These are phyloP conservation scores for Diabrotica balteata DNA, from an alignment of 2,888 invertebrate genomes.

Conservation along the genomic window DNA sequence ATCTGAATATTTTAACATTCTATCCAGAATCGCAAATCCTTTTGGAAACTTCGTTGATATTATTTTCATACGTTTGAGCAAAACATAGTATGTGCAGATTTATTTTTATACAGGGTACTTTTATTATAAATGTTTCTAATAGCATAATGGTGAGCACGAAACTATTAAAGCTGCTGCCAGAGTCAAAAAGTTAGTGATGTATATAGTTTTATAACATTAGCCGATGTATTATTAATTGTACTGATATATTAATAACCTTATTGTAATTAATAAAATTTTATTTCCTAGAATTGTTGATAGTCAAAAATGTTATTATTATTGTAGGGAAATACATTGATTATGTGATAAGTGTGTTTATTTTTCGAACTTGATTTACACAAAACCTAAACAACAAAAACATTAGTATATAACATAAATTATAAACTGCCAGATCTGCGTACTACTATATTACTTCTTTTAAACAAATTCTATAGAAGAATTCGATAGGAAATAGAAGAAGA, in stretches of 20 bases:
- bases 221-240: conserved; percentile 45
- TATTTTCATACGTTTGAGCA: not conserved
- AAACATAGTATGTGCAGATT: not conserved
- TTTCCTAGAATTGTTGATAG: conserved; percentile 55
- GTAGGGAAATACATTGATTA: conserved; percentile 50
- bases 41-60: too few relatives aligned
- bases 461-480: too few relatives aligned
- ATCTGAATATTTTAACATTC: too few relatives aligned
- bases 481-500: too few relatives aligned
- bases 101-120: conserved; percentile 45
- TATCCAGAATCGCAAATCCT: too few relatives aligned
- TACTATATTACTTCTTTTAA: too few relatives aligned
- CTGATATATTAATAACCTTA: conserved; percentile 46
- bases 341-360: conserved; percentile 29
- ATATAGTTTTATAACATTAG: conserved; percentile 56
- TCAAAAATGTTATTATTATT: conserved; percentile 52
- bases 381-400: too few relatives aligned
- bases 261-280: conserved; percentile 47
- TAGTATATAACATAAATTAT: too few relatives aligned
- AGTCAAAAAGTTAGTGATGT: conserved; percentile 51
- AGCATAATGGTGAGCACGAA: conserved; percentile 44
- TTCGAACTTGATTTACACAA: not conserved
- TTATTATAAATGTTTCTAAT: conserved; percentile 47
- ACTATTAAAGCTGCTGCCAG: conserved; percentile 33
- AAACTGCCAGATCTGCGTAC: too few relatives aligned